Evolutionary conservation across 2,888 invertebrate genomes (phyloP), one percentile per base, ranked within the genome.

Genomic region (Pteria penguin): DNA sequence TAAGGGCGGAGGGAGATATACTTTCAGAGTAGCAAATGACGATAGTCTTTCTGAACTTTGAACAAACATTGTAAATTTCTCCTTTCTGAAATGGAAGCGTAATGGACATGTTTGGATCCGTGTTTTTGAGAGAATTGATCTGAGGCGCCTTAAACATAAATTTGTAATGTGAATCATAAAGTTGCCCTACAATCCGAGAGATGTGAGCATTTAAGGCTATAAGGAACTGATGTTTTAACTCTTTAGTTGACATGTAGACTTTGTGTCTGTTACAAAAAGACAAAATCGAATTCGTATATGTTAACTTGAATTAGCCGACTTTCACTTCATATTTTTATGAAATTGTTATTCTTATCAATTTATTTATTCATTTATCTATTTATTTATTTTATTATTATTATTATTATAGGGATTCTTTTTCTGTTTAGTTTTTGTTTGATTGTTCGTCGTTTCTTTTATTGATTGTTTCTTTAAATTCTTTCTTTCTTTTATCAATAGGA

Each of bases 31-130:
- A 4, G 27, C 27, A 60, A 26, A 22, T 60, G 26, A 26, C 24
- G 24, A 60, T 60, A 27, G 60, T 27, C 27, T 22, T 29, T 26
- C 18, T 60, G 60, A 60, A 60, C 60, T 60, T 27, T 60, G 60
- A 18, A 60, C 27, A 68, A 68, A 68, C 68, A 68, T 22, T 31
- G 54, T 32, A 55, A 65, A 65, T 52, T n/a, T 33, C 65, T 57
- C 55, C 65, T 57, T 27, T 65, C 36, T 54, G 65, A 57, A 72
- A 72, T 72, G 33, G 72, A 29, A 18, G 11, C 72, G 58, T 72
- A 72, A 72, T 72, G 65, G 72, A 55, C 31, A 54, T 72, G 72
- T 72, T 72, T 72, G 32, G 55, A 36, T 65, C 72, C 57, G 45
- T 72, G 72, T 72, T 72, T 72, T 55, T 54, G 33, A 65, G 29